phyloP scores from a whole-genome alignment of 30 jellyfish, hydroid and myxozoan genomes.

The Chrysaora quinquecirrha region DNA sequence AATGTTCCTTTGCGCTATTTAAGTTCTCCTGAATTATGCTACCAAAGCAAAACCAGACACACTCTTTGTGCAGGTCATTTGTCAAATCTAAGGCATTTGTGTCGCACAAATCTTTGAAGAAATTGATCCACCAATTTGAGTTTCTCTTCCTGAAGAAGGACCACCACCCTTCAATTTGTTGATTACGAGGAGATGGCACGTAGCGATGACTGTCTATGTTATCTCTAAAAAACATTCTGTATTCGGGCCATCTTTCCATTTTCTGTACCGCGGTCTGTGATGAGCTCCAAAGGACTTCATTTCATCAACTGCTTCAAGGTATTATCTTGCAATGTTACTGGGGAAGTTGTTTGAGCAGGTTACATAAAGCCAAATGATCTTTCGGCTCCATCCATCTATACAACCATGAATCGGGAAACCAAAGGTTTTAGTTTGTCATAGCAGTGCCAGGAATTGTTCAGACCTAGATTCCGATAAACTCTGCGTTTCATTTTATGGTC shows the following conservation, averaged over 20 bases:
- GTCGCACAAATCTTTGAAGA: not conserved
- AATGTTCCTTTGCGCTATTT: not conserved
- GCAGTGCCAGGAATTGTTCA: too few relatives aligned
- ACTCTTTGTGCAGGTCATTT: not conserved
- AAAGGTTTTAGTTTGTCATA: too few relatives aligned
- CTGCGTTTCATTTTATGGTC: not conserved
- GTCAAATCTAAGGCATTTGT: not conserved
- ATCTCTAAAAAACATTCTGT: not conserved
- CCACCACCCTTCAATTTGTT: not conserved
- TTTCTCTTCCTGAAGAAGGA: not conserved
- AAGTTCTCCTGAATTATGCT: not conserved
- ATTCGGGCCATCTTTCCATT: too few relatives aligned
- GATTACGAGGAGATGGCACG: not conserved
- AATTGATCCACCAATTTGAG: not conserved
- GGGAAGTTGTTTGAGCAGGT: too few relatives aligned
- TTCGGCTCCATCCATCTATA: too few relatives aligned
- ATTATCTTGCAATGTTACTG: too few relatives aligned
- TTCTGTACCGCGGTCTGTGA: too few relatives aligned
- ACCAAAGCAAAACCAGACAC: not conserved
- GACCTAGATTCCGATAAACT: constrained; percentile 3
- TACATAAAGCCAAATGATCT: too few relatives aligned
- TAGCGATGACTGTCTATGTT: not conserved
- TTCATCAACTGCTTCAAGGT: too few relatives aligned
- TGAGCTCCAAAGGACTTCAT: too few relatives aligned
- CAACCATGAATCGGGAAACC: too few relatives aligned